Conservation (phyloP, 2,888 invertebrate species). For the Eupithecia dodoneata region DNA sequence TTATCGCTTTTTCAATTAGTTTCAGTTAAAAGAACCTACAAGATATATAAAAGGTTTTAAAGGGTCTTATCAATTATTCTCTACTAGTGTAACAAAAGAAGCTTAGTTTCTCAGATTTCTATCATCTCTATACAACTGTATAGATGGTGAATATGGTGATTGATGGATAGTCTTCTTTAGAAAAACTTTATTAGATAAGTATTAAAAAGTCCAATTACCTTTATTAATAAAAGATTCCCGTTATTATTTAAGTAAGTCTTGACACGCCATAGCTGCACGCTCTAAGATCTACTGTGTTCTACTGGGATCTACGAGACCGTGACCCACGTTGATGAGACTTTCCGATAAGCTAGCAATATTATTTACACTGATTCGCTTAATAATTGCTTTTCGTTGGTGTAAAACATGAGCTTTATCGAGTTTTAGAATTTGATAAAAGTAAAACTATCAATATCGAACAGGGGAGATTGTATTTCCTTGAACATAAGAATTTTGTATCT, state of each 20-base stretch:
- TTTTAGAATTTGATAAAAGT: not conserved
- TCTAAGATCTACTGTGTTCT: slow-evolving; percentile 55
- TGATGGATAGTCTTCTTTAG: not conserved
- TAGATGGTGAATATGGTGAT: not conserved
- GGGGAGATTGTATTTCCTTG: not conserved
- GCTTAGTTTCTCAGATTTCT: not conserved
- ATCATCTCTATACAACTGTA: not conserved
- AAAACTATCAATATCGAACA: not conserved
- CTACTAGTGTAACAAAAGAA: not conserved
- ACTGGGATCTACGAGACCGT: slow-evolving; percentile 61
- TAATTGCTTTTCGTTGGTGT: slow-evolving; percentile 46
- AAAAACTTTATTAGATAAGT: not conserved
- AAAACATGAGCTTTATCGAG: not conserved
- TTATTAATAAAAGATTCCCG: not conserved
- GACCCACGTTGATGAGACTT: slow-evolving; percentile 70
- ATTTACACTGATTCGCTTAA: slow-evolving; percentile 63
- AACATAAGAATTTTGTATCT: not conserved
- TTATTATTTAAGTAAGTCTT: slow-evolving; percentile 20
- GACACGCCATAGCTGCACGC: slow-evolving; percentile 18
- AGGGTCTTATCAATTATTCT: not conserved
- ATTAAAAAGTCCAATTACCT: not conserved
- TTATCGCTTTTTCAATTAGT: slow-evolving; percentile 1
- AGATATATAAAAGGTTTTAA: not conserved
- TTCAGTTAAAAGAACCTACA: not conserved
- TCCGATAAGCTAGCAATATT: slow-evolving; percentile 71